Base-by-base conservation (phyloP, 2,113 vertebrate genomes). In the Leptobrachium leishanense region DNA sequence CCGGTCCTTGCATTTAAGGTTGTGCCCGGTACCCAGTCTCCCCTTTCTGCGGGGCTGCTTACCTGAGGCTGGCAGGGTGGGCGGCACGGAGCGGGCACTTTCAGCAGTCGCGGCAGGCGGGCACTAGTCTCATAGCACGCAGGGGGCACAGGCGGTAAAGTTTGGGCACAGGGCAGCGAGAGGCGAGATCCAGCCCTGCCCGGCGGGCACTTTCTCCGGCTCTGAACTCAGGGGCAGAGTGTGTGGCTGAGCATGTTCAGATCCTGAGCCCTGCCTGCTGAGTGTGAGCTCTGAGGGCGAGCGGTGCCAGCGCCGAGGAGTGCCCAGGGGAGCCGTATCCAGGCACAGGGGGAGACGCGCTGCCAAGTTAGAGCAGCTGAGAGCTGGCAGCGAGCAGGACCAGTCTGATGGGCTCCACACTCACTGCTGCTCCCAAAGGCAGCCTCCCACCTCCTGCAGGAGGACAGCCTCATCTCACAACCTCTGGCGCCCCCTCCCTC, bases 151-250 rank as follows among this genome's bases (percentile, higher is more conserved):
- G n/a, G n/a, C 31, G n/a, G 72, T 4, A 64, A 79, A 72, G 59
- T 72, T 79, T 77, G n/a, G 42, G 76, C 31, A 40, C 2, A 46
- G 2, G 75, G n/a, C 9, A 57, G 20, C 5, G 46, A 43, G 50
- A 3, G 3, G 5, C 15, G 46, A 43, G 40, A 9, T 53, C 39
- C 8, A 54, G 54, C 13, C 8, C 65, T 43, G 50, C 62, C 31
- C n/a, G 2, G 5, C 68, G 46, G 57, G 65, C 50, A 71, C 82
- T 84, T 81, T 81, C 82, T 80, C 81, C 84, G 82, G 88, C 90
- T 66, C 59, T 90, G 89, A 90, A 90, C 88, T 94, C 91, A 91
- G 87, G 87, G 90, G 91, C 88, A 87, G 92, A 92, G 84, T 91
- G 91, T 92, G 75, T 69, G 8, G 67, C 76, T 63, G 12, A 41